Percentiles rank a stretch among this genome's conserved stretches.
These are phyloP conservation scores for Nudaria mundana DNA, from an alignment of 2,888 invertebrate species.

Conservation along the genomic window DNA sequence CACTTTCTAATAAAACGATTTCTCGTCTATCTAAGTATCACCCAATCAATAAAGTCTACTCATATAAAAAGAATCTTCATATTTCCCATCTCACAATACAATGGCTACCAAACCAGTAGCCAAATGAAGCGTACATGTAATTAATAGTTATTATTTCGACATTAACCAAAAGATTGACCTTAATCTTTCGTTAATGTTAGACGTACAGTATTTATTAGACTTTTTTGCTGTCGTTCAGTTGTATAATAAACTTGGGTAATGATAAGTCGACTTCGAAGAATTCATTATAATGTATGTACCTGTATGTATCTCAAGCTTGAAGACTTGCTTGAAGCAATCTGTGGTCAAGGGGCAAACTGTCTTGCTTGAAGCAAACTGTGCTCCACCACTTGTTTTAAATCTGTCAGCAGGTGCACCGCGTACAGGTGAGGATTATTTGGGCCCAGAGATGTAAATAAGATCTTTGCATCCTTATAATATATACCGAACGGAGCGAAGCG, in stretches of 20 bases:
- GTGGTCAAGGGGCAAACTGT: too few relatives aligned
- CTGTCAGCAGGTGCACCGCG: not conserved
- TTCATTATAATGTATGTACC: too few relatives aligned
- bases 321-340: too few relatives aligned
- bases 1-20: too few relatives aligned
- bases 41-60: not conserved
- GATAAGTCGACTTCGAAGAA: not conserved
- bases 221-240: not conserved
- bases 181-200: slow-evolving; percentile 46
- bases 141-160: slow-evolving; percentile 50
- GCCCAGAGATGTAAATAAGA: not conserved
- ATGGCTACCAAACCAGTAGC: slow-evolving; percentile 18
- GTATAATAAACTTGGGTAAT: not conserved
- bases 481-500: too few relatives aligned
- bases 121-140: slow-evolving; percentile 42
- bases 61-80: not conserved
- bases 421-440: not conserved
- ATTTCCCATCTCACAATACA: slow-evolving; percentile 5
- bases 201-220: not conserved
- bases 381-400: too few relatives aligned
- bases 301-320: too few relatives aligned
- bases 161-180: slow-evolving; percentile 42
- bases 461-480: too few relatives aligned
- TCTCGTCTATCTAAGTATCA: not conserved
- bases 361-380: too few relatives aligned